Evolutionary conservation across 2,797 vertebrate genomes (phyloP).

Genomic region (Fistularia commersonii): DNA sequence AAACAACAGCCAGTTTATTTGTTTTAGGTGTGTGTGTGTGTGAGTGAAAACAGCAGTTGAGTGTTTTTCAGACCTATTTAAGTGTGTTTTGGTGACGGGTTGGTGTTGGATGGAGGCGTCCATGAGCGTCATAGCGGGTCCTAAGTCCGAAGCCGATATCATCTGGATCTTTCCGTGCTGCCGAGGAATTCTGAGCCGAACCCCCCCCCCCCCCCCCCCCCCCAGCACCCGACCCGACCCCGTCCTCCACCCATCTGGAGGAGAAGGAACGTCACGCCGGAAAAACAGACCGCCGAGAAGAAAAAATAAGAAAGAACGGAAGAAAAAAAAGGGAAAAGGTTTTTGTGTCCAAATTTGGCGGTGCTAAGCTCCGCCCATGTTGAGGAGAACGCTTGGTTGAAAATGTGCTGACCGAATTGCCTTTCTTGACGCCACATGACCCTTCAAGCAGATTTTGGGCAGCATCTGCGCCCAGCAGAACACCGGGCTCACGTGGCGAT

Average conservation of each 20-base stretch:
- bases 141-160: too few relatives aligned
- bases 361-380: conserved; percentile 12
- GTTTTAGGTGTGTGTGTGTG: conserved; percentile 9
- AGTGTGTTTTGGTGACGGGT: too few relatives aligned
- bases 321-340: not conserved
- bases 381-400: conserved; percentile 37
- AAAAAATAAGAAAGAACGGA: not conserved
- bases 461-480: conserved; percentile 49
- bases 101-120: too few relatives aligned
- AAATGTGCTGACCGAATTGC: conserved; percentile 56
- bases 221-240: too few relatives aligned
- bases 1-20: conserved; percentile 50
- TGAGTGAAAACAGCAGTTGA: conserved; percentile 23
- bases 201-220: too few relatives aligned
- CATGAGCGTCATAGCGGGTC: too few relatives aligned
- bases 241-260: too few relatives aligned
- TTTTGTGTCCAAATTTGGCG: too few relatives aligned
- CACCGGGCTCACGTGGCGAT: conserved; percentile 25
- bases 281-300: conserved; percentile 9
- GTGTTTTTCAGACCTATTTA: conserved; percentile 13
- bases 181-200: too few relatives aligned
- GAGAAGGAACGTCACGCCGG: conserved; percentile 26
- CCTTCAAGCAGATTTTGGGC: conserved; percentile 64
- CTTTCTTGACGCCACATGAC: conserved; percentile 65
- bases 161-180: too few relatives aligned